Evolutionary conservation across 1,140 invertebrate species (phyloP), one percentile per base, ranked within the genome.

Genomic region (Himalopsyche phryganea): DNA sequence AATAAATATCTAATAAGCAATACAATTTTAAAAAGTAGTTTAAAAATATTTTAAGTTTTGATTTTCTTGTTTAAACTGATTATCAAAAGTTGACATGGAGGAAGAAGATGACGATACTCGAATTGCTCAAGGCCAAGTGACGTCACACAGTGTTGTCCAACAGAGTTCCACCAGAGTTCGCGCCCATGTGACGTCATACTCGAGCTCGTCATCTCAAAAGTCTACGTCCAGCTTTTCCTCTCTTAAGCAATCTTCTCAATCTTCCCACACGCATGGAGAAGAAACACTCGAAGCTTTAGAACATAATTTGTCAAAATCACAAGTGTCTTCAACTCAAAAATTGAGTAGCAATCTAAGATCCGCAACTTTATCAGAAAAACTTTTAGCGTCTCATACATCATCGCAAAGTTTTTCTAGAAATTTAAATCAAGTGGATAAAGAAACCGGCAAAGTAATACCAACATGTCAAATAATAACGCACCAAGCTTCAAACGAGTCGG

Each of bases 51-150:
- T 11, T 18, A 13, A 50, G 19, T 40, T 53, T 53, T 14, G 20
- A 47, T 46, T 20, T 19, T 17, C 6, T 28, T 17, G 4, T 46
- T 6, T 41, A 42, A 51, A 51, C 36, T 36, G 52, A 60, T 53
- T 33, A 48, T 19, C 38, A 28, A 33, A 18, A 50, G 58, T 58
- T 52, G 76, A 71, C 66, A 82, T 82, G 80, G 81, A 83, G 66
- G 80, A 82, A 53, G 81, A 83, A 60, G 80, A 83, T 35, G 80
- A 82, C 57, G 76, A 76, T 61, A 66, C 71, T 62, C 72, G 74
- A 53, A 67, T 40, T 17, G 62, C 66, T 32, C 63, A 72, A 54
- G 70, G 58, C 15, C 45, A 47, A 17, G 41, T 63, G 23, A 56
- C 61, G 13, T 59, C 61, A 19, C 61, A 63, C 14, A 63, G 57